Base-by-base conservation (phyloP, 2,797 vertebrate genomes). In the Balearica regulorum region DNA sequence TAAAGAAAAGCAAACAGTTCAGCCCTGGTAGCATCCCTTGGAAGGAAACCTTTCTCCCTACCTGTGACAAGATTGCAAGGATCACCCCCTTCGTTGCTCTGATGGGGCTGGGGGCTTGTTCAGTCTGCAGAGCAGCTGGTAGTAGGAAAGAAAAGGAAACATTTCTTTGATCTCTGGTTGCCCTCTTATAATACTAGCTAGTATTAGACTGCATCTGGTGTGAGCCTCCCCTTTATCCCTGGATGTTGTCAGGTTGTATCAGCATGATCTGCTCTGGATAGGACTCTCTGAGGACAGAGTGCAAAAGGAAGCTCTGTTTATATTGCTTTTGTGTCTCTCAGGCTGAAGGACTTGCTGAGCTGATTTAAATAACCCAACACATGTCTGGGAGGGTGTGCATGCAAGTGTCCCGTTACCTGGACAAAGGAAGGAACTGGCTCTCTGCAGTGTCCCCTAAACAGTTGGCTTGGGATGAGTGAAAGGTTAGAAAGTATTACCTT, bases 231-330 rank as follows among this genome's bases (percentile, higher is more conserved):
- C 93, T 93, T 96, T 97, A 97, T 97, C 97, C 93, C 84, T 83
- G 89, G 91, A 83, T 75, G 70, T 94, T 97, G 97, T 97, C 96
- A 97, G 85, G 92, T 97, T 97, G 83, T 89, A 97, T 97, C 96
- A 97, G 97, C 48, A 16, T 97, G 96, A 97, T 96, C 97, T 95
- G 91, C 93, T 92, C 92, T 61, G 94, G 94, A 95, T 80, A 82
- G 94, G 96, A 97, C 92, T 95, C 82, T 94, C 83, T 94, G 92
- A 97, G 89, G 96, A 96, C 96, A 94, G 91, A 43, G 75, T 66
- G 82, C 76, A 75, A 86, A 85, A 92, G 76, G 88, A 93, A 94
- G 84, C 91, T 92, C 76, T 91, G 95, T 89, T 94, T 77, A 39
- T 92, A 55, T 71, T 73, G 89, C 60, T 65, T 91, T 80, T 82